A percentile compares a stretch with the other conserved stretches of the same genome.
phyloP scores from a whole-genome alignment of 2,888 invertebrate species.

The Torymus auratus region DNA sequence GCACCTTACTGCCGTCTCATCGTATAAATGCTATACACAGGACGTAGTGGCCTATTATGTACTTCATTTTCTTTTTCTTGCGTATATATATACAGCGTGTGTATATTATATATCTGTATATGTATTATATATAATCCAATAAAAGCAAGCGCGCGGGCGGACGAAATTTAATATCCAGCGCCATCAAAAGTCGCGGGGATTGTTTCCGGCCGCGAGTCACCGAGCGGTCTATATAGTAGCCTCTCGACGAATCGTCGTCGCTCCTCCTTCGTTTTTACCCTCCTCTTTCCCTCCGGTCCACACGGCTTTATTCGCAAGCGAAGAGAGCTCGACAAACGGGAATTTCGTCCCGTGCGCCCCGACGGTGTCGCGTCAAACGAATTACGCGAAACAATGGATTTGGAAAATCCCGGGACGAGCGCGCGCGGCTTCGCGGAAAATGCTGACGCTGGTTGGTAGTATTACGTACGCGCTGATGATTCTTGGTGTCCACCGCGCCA shows the following conservation, averaged over 20 bases:
- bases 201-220: slow-evolving; percentile 69
- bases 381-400: slow-evolving; percentile 34
- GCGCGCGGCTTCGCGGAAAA: no score
- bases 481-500: no score
- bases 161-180: slow-evolving; percentile 75
- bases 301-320: not conserved
- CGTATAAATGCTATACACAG: no score
- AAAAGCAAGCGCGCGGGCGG: slow-evolving; percentile 66
- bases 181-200: slow-evolving; percentile 75
- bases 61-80: slow-evolving; percentile 32
- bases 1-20: not conserved
- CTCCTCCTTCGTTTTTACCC: not conserved
- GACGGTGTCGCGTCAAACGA: slow-evolving; percentile 23
- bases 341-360: not conserved
- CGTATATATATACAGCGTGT: not conserved
- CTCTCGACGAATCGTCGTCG: not conserved
- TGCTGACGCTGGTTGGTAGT: no score
- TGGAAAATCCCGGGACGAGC: slow-evolving; percentile 3
- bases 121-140: slow-evolving; percentile 69
- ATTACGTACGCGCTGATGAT: no score
- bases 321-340: no score
- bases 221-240: no score
- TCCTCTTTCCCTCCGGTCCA: not conserved
- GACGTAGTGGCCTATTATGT: no score
- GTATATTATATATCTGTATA: no score